Percentiles rank a stretch among this genome's conserved stretches.
Evolutionary conservation across 2,113 vertebrate genomes (phyloP).

Genomic region (Zeus faber): DNA sequence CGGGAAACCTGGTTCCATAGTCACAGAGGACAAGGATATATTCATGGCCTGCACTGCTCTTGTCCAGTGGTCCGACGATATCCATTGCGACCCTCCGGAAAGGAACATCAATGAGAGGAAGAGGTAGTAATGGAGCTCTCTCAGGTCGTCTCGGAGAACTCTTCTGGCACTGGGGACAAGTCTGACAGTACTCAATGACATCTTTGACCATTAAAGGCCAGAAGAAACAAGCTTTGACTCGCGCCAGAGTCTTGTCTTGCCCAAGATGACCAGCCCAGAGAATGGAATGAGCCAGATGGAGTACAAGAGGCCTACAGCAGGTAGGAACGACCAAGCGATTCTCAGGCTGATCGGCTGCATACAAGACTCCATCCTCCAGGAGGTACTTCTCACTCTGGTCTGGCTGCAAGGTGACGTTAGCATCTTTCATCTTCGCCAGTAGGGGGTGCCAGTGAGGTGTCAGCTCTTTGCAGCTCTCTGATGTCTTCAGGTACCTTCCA

Average conservation of each 20-base stretch:
- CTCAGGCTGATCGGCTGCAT: neutral
- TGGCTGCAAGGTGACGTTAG: neutral
- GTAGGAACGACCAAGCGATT: slow-evolving; percentile 1
- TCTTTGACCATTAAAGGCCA: slow-evolving; percentile 1
- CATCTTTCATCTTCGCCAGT: neutral
- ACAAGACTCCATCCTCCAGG: neutral
- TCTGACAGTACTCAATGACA: neutral
- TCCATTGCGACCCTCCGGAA: slow-evolving; percentile 3
- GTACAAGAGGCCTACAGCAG: neutral
- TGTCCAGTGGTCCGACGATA: neutral
- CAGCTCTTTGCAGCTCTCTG: neutral
- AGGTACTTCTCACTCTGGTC: neutral
- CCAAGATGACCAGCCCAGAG: slow-evolving; percentile 7
- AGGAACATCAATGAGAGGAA: neutral
- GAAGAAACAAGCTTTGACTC: neutral
- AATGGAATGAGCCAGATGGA: neutral
- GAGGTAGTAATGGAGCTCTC: neutral
- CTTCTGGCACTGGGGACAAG: neutral
- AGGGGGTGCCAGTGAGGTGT: neutral
- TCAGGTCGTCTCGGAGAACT: neutral
- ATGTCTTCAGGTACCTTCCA: slow-evolving; percentile 6
- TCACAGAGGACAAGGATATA: slow-evolving; percentile 1
- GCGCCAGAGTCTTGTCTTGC: neutral
- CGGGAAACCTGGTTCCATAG: neutral
- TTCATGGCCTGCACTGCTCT: slow-evolving; percentile 3